A percentile compares a stretch with the other conserved stretches of the same genome.
These are phyloP conservation scores for Epinephelus awoara DNA, from an alignment of 2,797 vertebrate species.

Conservation along the genomic window DNA sequence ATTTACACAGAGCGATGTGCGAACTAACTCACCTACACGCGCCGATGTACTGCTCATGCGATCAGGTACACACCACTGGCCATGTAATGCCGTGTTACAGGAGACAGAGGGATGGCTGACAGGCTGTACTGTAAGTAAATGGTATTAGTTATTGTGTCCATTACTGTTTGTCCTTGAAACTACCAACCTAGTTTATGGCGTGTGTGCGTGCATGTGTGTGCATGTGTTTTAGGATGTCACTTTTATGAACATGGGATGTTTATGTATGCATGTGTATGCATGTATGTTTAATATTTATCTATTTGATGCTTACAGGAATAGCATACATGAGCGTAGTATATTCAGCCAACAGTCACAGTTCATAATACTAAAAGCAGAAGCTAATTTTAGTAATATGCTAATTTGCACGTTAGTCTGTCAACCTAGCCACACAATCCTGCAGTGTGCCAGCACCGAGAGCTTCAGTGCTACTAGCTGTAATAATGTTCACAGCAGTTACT, in stretches of 20 bases:
- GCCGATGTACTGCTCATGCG: background rate
- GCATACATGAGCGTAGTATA: background rate
- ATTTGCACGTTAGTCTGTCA: background rate
- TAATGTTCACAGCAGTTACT: constrained; percentile 23
- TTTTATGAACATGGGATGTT: background rate
- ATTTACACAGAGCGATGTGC: constrained; percentile 28
- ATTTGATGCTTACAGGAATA: background rate
- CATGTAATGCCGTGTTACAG: constrained; percentile 69
- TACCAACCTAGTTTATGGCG: constrained; percentile 42
- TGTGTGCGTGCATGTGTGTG: constrained; percentile 14
- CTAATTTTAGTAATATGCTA: background rate
- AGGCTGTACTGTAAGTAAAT: constrained; percentile 62
- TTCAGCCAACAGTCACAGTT: background rate
- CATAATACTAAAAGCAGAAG: constrained; percentile 18
- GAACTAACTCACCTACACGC: background rate
- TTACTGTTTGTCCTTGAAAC: constrained; percentile 73
- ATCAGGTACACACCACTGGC: constrained; percentile 37
- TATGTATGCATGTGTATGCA: constrained; percentile 7
- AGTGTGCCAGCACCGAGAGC: constrained; percentile 14
- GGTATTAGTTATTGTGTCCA: constrained; percentile 69
- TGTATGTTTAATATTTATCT: background rate
- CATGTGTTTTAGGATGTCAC: constrained; percentile 13
- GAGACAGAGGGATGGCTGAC: constrained; percentile 50
- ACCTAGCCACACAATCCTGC: background rate
- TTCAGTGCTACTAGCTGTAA: constrained; percentile 8